Evolutionary conservation across 2,113 vertebrate genomes (phyloP).

Genomic region (Mohoua ochrocephala): DNA sequence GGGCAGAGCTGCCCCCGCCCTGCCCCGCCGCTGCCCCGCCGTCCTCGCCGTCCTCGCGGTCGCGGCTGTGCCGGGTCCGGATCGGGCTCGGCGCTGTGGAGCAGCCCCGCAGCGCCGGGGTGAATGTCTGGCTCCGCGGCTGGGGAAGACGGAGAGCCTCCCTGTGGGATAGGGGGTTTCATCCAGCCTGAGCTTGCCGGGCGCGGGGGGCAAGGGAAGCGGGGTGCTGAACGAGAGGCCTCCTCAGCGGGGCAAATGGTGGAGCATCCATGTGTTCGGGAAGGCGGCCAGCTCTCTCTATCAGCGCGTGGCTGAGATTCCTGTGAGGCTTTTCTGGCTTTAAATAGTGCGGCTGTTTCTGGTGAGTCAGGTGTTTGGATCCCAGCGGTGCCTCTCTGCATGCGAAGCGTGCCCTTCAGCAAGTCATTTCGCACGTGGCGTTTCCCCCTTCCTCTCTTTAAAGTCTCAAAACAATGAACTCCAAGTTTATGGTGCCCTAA

Average conservation of each 20-base stretch:
- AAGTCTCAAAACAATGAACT: background rate
- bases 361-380: background rate
- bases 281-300: background rate
- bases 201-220: background rate
- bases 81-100: fast-evolving
- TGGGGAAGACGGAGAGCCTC: background rate
- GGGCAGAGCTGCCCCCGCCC: background rate
- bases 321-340: background rate
- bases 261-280: background rate
- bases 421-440: fast-evolving
- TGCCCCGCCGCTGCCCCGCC: background rate
- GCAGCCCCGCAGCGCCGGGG: background rate
- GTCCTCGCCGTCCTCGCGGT: background rate
- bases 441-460: background rate
- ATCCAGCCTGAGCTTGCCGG: background rate
- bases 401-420: background rate
- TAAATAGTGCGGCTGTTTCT: background rate
- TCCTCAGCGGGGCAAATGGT: background rate
- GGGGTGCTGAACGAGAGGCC: background rate
- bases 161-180: fast-evolving
- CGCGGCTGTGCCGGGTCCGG: background rate
- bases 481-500: background rate
- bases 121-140: fast-evolving
- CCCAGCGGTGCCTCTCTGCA: background rate
- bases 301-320: background rate